These are phyloP conservation scores for Aphaenogaster floridana DNA, from an alignment of 1,140 invertebrate genomes.

Conservation along the genomic window DNA sequence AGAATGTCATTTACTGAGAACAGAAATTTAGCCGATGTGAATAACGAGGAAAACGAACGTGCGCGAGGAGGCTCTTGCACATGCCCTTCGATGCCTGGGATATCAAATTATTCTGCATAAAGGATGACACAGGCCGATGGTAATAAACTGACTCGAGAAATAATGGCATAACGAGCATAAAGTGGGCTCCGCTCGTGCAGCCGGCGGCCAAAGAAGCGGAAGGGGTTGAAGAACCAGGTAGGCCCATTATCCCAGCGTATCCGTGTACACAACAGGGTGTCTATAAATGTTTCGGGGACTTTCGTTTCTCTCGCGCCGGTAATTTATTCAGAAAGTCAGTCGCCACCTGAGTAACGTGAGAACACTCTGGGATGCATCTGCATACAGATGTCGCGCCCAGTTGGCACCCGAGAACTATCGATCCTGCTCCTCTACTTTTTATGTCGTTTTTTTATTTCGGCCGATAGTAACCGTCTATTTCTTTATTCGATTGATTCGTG, in stretches of 20 bases:
- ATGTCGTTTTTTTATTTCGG: slow-evolving; percentile 7
- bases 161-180: slow-evolving; percentile 77
- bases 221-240: slow-evolving; percentile 79
- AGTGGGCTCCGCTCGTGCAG: slow-evolving; percentile 76
- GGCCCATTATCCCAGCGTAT: slow-evolving; percentile 76
- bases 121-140: slow-evolving; percentile 78
- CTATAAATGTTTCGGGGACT: slow-evolving; percentile 78
- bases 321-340: slow-evolving; percentile 83
- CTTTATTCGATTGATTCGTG: slow-evolving; percentile 57
- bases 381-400: slow-evolving; percentile 76
- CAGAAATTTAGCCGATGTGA: slow-evolving; percentile 20
- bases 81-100: slow-evolving; percentile 70
- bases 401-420: slow-evolving; percentile 68
- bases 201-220: slow-evolving; percentile 74
- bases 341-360: slow-evolving; percentile 83
- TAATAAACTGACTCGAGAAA: slow-evolving; percentile 78
- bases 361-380: slow-evolving; percentile 77
- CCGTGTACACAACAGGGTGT: slow-evolving; percentile 75
- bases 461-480: slow-evolving; percentile 14
- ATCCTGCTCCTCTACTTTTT: slow-evolving; percentile 62
- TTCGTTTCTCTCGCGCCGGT: slow-evolving; percentile 66
- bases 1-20: slow-evolving; percentile 28
- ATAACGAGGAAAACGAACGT: slow-evolving; percentile 32
- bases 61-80: slow-evolving; percentile 23
- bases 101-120: slow-evolving; percentile 77